Evolutionary conservation across 2,888 invertebrate genomes (phyloP).

Genomic region (Troides oblongomaculatus): DNA sequence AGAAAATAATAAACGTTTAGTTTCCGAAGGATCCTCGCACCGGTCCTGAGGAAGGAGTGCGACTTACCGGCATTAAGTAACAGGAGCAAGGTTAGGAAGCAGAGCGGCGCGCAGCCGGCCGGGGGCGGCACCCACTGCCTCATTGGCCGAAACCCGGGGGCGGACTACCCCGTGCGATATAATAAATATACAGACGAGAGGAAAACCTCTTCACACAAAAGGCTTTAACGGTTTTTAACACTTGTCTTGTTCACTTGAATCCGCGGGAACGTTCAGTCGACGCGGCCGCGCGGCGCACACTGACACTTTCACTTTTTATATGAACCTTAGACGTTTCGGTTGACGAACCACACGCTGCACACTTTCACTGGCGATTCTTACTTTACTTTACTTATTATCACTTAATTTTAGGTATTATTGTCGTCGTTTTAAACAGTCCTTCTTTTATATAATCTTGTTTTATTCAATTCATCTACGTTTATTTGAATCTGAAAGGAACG

Average conservation of each 20-base stretch:
- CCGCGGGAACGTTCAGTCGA: conserved; percentile 11
- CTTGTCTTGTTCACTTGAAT: conserved; percentile 19
- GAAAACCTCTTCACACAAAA: conserved; percentile 44
- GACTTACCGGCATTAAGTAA: conserved; percentile 65
- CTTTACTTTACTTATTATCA: conserved; percentile 12
- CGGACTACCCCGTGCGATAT: conserved; percentile 49
- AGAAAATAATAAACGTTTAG: conserved; percentile 19
- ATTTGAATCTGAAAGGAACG: too few species aligned
- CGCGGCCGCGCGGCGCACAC: conserved; percentile 18
- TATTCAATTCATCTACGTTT: neutral
- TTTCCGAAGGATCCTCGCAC: conserved; percentile 19
- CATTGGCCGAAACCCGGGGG: conserved; percentile 71
- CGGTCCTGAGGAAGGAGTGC: conserved; percentile 36
- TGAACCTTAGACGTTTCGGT: conserved; percentile 20
- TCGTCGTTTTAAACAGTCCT: conserved; percentile 26
- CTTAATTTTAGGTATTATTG: conserved; percentile 22
- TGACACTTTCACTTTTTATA: conserved; percentile 28
- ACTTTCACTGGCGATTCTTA: conserved; percentile 17
- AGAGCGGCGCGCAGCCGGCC: conserved; percentile 52
- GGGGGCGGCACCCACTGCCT: conserved; percentile 67
- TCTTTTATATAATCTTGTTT: conserved; percentile 1
- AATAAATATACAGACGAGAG: conserved; percentile 56
- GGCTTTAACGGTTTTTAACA: conserved; percentile 20
- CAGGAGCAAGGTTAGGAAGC: conserved; percentile 52
- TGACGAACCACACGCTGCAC: conserved; percentile 2